phyloP scores from a whole-genome alignment of 2,113 vertebrate species.

The Chascanopsetta lugubris region DNA sequence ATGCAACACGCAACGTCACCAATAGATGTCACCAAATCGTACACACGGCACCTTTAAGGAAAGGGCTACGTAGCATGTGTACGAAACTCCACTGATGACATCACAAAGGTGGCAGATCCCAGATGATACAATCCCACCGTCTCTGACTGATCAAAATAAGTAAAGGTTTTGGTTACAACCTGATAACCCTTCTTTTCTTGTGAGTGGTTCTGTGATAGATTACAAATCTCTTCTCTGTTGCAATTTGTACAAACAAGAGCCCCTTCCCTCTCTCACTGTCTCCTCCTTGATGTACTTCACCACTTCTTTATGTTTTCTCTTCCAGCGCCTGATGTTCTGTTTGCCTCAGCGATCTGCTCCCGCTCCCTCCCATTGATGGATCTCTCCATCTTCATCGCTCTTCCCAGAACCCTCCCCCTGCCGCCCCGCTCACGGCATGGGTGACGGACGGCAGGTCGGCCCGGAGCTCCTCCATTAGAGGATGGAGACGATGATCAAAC shows the following conservation, averaged over 20 bases:
- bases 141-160: neutral
- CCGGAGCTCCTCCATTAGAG: slow-evolving; percentile 49
- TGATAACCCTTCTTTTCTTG: neutral
- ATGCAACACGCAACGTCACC: too few relatives aligned
- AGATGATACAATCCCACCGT: too few relatives aligned
- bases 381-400: slow-evolving; percentile 37
- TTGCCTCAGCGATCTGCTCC: slow-evolving; percentile 5
- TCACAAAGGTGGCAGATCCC: too few relatives aligned
- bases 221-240: neutral
- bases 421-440: slow-evolving; percentile 14
- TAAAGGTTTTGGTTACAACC: neutral
- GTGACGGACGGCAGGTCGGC: slow-evolving; percentile 48
- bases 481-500: slow-evolving; percentile 62
- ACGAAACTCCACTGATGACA: too few relatives aligned
- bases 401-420: slow-evolving; percentile 7
- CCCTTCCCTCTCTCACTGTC: neutral
- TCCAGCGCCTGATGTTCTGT: slow-evolving; percentile 5
- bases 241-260: neutral
- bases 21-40: too few relatives aligned
- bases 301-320: slow-evolving; percentile 4
- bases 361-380: slow-evolving; percentile 20
- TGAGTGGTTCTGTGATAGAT: neutral
- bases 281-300: slow-evolving; percentile 1
- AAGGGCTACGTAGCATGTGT: too few relatives aligned
- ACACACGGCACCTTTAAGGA: too few relatives aligned